phyloP scores from a whole-genome alignment of 2,113 vertebrate species.

The Triplophysa rosa region DNA sequence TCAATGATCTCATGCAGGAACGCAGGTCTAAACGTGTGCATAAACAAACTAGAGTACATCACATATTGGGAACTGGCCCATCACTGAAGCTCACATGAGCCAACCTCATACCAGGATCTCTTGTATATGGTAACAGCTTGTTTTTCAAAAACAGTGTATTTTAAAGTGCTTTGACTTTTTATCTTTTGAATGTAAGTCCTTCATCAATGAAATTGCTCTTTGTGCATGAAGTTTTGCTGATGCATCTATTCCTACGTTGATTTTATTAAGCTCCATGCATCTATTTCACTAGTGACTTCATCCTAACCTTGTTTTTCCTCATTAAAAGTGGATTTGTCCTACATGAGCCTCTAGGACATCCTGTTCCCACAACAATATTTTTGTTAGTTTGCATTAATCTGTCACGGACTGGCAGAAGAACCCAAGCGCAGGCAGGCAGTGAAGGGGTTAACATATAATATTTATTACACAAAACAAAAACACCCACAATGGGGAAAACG shows the following conservation, averaged over 20 bases:
- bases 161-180: too few species aligned
- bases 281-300: slow-evolving; percentile 11
- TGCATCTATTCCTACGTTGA: background rate
- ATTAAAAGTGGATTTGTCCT: slow-evolving; percentile 37
- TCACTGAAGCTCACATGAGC: background rate
- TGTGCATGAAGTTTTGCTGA: slow-evolving; percentile 5
- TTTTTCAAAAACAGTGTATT: too few species aligned
- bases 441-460: too few species aligned
- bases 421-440: too few species aligned
- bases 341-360: slow-evolving; percentile 32
- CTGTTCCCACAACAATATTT: background rate
- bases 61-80: background rate
- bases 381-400: background rate
- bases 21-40: slow-evolving; percentile 31
- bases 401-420: too few species aligned
- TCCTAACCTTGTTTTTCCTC: slow-evolving; percentile 35
- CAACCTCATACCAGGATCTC: background rate
- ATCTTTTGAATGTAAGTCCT: background rate
- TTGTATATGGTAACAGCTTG: background rate
- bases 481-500: too few species aligned
- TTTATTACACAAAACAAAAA: too few species aligned
- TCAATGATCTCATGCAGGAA: slow-evolving; percentile 40
- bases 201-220: background rate
- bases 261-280: background rate
- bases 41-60: background rate